A percentile compares a stretch with the other conserved stretches of the same genome.
These are phyloP conservation scores for Timema podura DNA, from an alignment of 2,888 invertebrate species.

Conservation along the genomic window DNA sequence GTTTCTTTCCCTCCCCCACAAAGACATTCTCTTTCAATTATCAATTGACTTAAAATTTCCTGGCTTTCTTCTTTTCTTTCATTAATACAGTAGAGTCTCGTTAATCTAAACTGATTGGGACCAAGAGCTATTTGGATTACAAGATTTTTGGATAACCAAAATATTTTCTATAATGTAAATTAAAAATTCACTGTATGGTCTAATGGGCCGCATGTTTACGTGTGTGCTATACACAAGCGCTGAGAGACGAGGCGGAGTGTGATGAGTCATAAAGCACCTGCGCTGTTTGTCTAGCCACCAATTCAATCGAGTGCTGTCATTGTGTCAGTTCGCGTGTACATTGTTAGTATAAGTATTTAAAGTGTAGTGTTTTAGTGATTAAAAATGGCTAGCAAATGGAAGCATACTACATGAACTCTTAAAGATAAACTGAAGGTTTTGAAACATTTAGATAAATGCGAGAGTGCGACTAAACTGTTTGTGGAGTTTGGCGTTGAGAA, in stretches of 20 bases:
- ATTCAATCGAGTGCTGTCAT: neutral
- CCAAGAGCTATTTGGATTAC: neutral
- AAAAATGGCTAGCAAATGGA: conserved; percentile 7
- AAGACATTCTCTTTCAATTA: too few relatives aligned
- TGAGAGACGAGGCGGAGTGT: neutral
- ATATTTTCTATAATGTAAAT: neutral
- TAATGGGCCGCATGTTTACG: neutral
- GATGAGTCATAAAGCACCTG: neutral
- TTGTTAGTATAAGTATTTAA: neutral
- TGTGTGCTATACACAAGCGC: too few relatives aligned
- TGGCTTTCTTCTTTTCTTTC: too few relatives aligned
- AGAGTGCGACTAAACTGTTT: neutral
- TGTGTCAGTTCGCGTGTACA: conserved; percentile 5
- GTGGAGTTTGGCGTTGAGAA: neutral
- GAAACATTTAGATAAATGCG: neutral
- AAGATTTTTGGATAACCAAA: neutral
- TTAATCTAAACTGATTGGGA: conserved; percentile 10
- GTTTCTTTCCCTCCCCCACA: too few relatives aligned
- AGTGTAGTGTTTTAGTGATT: neutral
- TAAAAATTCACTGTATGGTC: neutral
- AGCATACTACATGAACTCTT: neutral
- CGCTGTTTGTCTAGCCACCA: neutral
- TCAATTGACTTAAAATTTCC: too few relatives aligned
- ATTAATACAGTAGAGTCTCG: neutral
- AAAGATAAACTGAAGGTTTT: conserved; percentile 9